phyloP scores from a whole-genome alignment of 2,888 invertebrate genomes.

The Pegoplata infirma region DNA sequence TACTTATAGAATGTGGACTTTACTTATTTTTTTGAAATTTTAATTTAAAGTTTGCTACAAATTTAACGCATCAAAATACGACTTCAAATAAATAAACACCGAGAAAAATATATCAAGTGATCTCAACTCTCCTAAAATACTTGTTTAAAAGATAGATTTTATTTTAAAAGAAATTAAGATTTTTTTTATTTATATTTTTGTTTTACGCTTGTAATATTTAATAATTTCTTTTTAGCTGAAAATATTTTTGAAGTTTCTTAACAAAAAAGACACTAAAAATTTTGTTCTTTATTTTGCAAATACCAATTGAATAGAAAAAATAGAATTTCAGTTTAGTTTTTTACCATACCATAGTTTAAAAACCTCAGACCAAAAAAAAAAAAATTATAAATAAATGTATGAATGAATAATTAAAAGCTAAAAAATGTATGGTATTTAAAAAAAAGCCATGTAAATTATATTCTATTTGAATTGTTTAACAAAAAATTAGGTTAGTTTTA shows the following conservation, averaged over 20 bases:
- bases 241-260: conserved; percentile 14
- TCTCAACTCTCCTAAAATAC: conserved; percentile 38
- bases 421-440: conserved; percentile 38
- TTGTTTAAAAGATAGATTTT: conserved; percentile 27
- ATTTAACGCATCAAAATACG: too few relatives aligned
- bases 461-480: conserved; percentile 1
- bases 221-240: conserved; percentile 4
- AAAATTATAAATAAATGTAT: conserved; percentile 19
- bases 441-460: conserved; percentile 36
- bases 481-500: conserved; percentile 52
- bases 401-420: conserved; percentile 22
- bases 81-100: too few relatives aligned
- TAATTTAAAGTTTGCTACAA: too few relatives aligned
- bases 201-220: conserved; percentile 15
- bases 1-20: too few relatives aligned
- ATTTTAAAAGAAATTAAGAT: not conserved
- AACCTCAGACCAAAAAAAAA: conserved; percentile 46
- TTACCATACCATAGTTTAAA: conserved; percentile 54
- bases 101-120: too few relatives aligned
- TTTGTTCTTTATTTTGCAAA: conserved; percentile 67
- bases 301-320: conserved; percentile 63
- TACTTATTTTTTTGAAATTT: too few relatives aligned
- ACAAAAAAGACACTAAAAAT: conserved; percentile 63
- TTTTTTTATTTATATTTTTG: conserved; percentile 3
- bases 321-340: conserved; percentile 19